Evolutionary conservation across 2,113 vertebrate genomes (phyloP).

Genomic region (Perca fluviatilis): DNA sequence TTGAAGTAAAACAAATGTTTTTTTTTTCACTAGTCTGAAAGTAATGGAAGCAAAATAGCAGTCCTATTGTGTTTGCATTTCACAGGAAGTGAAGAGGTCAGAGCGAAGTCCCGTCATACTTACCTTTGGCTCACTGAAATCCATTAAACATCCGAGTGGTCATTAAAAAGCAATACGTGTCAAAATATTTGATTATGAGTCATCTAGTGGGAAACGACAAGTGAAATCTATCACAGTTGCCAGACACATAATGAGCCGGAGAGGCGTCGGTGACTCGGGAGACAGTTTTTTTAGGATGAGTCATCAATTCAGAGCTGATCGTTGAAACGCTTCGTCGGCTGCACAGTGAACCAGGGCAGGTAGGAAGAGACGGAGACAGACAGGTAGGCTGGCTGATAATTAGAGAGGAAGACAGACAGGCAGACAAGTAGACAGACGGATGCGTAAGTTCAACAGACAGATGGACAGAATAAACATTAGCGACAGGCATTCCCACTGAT

Average conservation of each 20-base stretch:
- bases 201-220: constrained; percentile 38
- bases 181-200: constrained; percentile 54
- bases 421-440: neutral
- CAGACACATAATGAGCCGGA: constrained; percentile 28
- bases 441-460: neutral
- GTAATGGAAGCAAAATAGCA: too few species aligned
- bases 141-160: constrained; percentile 52
- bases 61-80: neutral
- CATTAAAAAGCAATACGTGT: constrained; percentile 60
- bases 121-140: neutral
- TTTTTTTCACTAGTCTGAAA: too few species aligned
- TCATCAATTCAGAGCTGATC: constrained; percentile 27
- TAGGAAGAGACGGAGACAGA: neutral
- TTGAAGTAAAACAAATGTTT: too few species aligned
- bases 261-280: constrained; percentile 44
- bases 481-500: too few species aligned
- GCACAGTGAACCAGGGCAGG: neutral
- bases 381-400: neutral
- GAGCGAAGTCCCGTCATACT: neutral
- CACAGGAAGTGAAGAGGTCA: constrained; percentile 9
- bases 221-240: constrained; percentile 38
- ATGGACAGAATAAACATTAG: too few species aligned
- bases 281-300: constrained; percentile 2
- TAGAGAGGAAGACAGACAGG: too few species aligned
- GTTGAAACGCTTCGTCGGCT: constrained; percentile 12